Percentiles rank a stretch among this genome's conserved stretches.
These are phyloP conservation scores for Stenoptilia bipunctidactyla DNA, from an alignment of 2,888 invertebrate genomes.

Conservation along the genomic window DNA sequence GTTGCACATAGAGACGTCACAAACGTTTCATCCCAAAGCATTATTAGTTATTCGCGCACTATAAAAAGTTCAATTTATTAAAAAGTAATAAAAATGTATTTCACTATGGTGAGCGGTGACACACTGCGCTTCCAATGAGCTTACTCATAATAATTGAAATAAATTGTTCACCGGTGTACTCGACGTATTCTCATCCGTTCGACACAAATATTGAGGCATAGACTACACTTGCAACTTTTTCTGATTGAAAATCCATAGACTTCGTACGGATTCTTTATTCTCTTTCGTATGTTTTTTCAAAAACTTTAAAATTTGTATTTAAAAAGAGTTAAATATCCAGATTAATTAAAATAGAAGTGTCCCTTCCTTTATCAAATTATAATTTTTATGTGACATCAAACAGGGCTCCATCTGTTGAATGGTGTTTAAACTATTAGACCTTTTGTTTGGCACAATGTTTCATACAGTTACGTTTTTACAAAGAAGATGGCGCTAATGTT, in stretches of 20 bases:
- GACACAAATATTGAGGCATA: slow-evolving; percentile 64
- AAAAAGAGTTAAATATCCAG: no score
- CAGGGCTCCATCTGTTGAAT: no score
- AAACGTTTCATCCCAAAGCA: slow-evolving; percentile 60
- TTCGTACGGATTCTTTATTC: no score
- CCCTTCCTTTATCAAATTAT: no score
- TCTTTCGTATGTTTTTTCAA: no score
- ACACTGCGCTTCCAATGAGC: slow-evolving; percentile 44
- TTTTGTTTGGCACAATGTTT: no score
- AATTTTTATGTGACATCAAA: no score
- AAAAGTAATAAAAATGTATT: slow-evolving; percentile 34
- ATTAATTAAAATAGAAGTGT: no score
- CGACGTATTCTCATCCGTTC: slow-evolving; percentile 50
- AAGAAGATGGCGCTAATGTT: no score
- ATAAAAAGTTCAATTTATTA: slow-evolving; percentile 27
- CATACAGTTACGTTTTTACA: no score
- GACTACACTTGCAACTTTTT: slow-evolving; percentile 13
- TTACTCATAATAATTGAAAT: slow-evolving; percentile 61
- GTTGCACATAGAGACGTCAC: slow-evolving; percentile 67
- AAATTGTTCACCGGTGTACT: slow-evolving; percentile 61
- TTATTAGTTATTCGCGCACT: slow-evolving; percentile 53
- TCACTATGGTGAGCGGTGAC: slow-evolving; percentile 39
- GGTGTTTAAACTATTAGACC: no score
- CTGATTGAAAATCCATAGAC: not conserved
- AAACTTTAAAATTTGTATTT: no score